Evolutionary conservation across 2,113 vertebrate species (phyloP).

Genomic region (Telmatochromis sp.): DNA sequence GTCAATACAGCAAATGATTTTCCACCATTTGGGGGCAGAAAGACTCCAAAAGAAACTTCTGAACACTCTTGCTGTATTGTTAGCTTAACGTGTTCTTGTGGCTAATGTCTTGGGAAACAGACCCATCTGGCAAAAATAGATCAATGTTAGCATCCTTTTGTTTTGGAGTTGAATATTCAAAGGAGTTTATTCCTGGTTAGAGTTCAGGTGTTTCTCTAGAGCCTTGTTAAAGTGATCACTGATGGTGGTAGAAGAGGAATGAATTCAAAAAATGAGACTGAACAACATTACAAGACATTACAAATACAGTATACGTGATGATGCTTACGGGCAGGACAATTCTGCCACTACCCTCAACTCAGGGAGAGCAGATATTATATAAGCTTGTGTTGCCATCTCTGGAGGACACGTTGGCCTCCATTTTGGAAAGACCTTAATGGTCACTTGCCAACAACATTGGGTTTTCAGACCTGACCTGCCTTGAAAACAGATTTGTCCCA

Average conservation of each 20-base stretch:
- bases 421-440: not conserved
- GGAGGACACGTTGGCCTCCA: not conserved
- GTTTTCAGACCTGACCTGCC: not conserved
- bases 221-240: not conserved
- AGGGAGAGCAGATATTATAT: not conserved
- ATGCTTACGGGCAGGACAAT: not conserved
- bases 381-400: not conserved
- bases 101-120: not conserved
- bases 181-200: not conserved
- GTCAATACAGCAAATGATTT: not conserved
- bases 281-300: not conserved
- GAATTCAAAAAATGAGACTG: not conserved
- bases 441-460: not conserved
- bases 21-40: not conserved
- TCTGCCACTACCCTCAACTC: not conserved
- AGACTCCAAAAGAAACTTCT: not conserved
- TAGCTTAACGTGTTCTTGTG: not conserved
- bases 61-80: not conserved
- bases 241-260: not conserved
- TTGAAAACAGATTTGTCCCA: not conserved
- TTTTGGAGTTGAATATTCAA: not conserved
- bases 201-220: not conserved
- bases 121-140: not conserved
- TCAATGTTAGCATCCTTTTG: not conserved
- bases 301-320: not conserved